Conservation (phyloP, 2,797 vertebrate species). For the Gila robusta region DNA sequence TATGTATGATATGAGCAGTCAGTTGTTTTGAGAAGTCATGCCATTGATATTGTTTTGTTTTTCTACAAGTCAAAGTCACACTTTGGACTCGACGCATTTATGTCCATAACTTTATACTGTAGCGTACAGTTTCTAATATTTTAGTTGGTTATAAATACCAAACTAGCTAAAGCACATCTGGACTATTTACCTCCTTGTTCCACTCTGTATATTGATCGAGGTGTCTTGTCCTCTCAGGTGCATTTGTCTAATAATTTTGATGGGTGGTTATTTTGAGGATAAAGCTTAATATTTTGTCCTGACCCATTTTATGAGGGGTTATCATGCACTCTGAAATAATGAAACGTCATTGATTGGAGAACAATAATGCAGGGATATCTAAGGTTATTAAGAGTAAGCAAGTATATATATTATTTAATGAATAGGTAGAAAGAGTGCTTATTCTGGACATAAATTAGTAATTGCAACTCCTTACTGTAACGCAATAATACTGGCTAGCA, state of each 20-base stretch:
- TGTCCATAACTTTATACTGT: background rate
- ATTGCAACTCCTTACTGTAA: slow-evolving; percentile 45
- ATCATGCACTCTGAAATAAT: slow-evolving; percentile 71
- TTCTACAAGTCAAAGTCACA: background rate
- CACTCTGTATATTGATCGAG: background rate
- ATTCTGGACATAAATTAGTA: slow-evolving; percentile 36
- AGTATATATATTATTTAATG: background rate
- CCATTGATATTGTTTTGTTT: background rate
- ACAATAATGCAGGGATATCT: slow-evolving; percentile 32
- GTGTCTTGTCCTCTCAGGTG: slow-evolving; percentile 32
- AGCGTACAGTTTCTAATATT: background rate
- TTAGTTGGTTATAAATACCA: background rate
- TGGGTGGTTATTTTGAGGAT: slow-evolving; percentile 53
- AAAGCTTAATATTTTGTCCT: slow-evolving; percentile 66
- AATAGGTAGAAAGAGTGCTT: background rate
- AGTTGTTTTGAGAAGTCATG: background rate
- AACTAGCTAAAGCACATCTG: background rate
- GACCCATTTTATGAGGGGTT: slow-evolving; percentile 68
- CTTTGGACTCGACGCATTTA: background rate
- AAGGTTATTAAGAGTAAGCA: background rate
- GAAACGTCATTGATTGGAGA: slow-evolving; percentile 61
- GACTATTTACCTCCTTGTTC: background rate
- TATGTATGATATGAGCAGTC: slow-evolving; percentile 6
- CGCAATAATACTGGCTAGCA: slow-evolving; percentile 35
- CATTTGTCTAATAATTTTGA: slow-evolving; percentile 52